Conservation (phyloP, 2,888 invertebrate species). For the Eupeodes luniger region DNA sequence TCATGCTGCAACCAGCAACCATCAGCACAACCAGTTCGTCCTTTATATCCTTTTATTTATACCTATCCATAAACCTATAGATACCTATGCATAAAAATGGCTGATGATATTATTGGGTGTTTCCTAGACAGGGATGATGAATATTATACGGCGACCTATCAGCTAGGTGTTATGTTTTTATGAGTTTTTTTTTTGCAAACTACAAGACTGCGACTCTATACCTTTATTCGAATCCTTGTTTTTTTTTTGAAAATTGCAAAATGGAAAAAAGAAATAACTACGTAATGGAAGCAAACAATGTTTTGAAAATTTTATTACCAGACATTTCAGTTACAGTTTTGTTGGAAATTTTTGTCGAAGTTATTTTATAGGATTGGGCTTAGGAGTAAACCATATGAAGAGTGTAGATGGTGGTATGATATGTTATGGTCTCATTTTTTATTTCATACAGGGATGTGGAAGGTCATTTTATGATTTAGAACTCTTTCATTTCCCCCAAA, state of each 20-base stretch:
- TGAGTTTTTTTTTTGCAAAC: slow-evolving; percentile 11
- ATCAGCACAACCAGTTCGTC: slow-evolving; percentile 15
- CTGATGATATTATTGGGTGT: slow-evolving; percentile 50
- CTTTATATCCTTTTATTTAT: background rate
- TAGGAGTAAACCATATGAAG: too few relatives aligned
- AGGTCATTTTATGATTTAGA: slow-evolving; percentile 39
- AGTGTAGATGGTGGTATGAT: too few relatives aligned
- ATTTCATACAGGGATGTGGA: slow-evolving; percentile 1
- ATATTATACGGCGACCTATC: slow-evolving; percentile 24
- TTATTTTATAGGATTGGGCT: background rate
- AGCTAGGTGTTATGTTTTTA: background rate
- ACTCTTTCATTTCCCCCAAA: background rate
- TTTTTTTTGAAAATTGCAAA: slow-evolving; percentile 1
- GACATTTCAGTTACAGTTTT: background rate
- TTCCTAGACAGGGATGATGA: slow-evolving; percentile 51
- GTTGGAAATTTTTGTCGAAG: slow-evolving; percentile 1
- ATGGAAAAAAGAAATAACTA: background rate
- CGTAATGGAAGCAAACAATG: slow-evolving; percentile 27
- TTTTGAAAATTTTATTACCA: slow-evolving; percentile 34
- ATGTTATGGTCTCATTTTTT: slow-evolving; percentile 9
- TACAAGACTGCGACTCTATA: background rate
- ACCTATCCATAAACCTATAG: too few relatives aligned
- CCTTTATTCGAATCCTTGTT: background rate
- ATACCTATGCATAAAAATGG: background rate
- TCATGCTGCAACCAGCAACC: slow-evolving; percentile 14